Base-by-base conservation (phyloP, 1,140 invertebrate species). In the Penaeus indicus region DNA sequence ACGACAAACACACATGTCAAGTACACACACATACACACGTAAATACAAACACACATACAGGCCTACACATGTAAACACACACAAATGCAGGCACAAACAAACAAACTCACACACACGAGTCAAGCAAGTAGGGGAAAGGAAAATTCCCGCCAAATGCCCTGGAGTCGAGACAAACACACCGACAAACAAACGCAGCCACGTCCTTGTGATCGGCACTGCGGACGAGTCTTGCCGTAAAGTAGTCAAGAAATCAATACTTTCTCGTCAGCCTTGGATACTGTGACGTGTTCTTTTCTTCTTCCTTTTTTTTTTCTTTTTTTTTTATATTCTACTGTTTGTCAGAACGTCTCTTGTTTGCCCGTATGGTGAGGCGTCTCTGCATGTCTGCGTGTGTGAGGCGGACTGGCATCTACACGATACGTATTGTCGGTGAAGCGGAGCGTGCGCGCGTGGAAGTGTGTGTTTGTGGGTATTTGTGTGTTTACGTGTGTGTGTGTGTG, bases 231-330 rank as follows among this genome's bases (percentile, higher is more conserved):
- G 13, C 61, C 42, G 81, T 83, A 83, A 83, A 83, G 62, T 83
- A 67, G 62, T 47, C 11, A 21, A 83, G 81, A 83, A 82, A 83
- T 83, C 81, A 83, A 83, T 83, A 83, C 81, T 13, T 13, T 21
- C 81, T 67, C 81, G 60, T 83, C 81, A 83, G 81, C 16, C 61
- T 32, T 83, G 81, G 81, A 64, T 83, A 64, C 81, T 83, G 27
- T 22, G 62, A 38, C 25, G 81, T 54, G 60, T 63, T 82, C 18
- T 61, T 54, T 25, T 18, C 27, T 16, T 82, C 21, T 61, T 19
- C 18, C 4, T n/a, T 16, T 62, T 54, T 63, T 22, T 61, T 47
- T 81, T 19, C 54, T 19, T 62, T 3, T 61, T 7, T 81, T n/a
- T 81, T 3, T 7, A 32, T 18, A 38, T 10, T 32, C 25, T 32